phyloP scores from a whole-genome alignment of 92 coral and sea anemone genomes.

The Heliopora coerulea region DNA sequence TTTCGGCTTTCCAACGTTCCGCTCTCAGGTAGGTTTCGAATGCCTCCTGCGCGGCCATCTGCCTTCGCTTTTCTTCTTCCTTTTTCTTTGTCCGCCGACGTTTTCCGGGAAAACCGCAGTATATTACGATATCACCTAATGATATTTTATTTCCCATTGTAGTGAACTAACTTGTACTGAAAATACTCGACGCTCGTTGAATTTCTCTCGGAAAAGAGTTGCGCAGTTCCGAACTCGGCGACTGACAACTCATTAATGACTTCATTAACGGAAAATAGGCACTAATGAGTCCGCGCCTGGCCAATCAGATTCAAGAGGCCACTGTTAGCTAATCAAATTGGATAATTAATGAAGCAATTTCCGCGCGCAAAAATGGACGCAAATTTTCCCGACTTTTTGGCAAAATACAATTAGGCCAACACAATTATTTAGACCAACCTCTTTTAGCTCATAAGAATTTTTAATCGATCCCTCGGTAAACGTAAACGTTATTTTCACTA shows the following conservation, averaged over 20 bases:
- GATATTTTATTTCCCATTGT: conserved; percentile 30
- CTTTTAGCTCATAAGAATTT: no score
- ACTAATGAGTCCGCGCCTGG: conserved; percentile 7
- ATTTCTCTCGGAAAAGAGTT: not conserved
- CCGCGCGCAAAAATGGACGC: not conserved
- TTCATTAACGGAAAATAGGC: not conserved
- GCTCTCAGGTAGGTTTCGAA: not conserved
- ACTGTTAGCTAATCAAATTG: not conserved
- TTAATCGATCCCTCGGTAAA: no score
- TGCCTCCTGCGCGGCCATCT: not conserved
- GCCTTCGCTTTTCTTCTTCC: not conserved
- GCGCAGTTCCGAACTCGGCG: conserved; percentile 3
- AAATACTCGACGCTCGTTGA: not conserved
- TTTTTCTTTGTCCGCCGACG: conserved; percentile 7
- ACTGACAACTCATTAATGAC: conserved; percentile 11
- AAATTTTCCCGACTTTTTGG: not conserved
- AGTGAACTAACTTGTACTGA: not conserved
- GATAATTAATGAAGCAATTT: not conserved
- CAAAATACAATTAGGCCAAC: no score
- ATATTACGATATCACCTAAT: not conserved
- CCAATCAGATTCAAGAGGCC: conserved; percentile 3
- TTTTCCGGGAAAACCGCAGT: conserved; percentile 20
- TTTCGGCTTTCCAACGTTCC: not conserved
- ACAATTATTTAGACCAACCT: no score
- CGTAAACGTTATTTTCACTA: no score